phyloP scores from a whole-genome alignment of 2,113 vertebrate genomes.

The Epinephelus moara region DNA sequence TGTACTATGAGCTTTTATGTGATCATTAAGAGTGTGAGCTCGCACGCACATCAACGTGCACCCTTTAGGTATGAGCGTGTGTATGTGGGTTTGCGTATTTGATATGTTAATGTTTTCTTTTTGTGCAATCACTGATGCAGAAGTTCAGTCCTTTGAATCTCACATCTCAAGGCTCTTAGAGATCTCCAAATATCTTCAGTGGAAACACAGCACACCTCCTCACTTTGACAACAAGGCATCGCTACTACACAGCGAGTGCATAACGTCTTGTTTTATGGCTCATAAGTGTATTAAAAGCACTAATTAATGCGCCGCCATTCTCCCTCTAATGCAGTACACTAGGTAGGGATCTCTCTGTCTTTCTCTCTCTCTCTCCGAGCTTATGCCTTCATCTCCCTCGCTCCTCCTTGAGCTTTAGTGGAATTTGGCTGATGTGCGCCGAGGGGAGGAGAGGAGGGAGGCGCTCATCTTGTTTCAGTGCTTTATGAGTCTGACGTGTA shows the following conservation, averaged over 20 bases:
- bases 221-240: slow-evolving; percentile 52
- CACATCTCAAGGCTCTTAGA: slow-evolving; percentile 57
- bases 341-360: slow-evolving; percentile 32
- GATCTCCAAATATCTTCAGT: slow-evolving; percentile 46
- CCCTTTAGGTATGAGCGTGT: slow-evolving; percentile 45
- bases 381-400: slow-evolving; percentile 62
- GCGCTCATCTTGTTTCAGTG: slow-evolving; percentile 85
- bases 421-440: slow-evolving; percentile 78
- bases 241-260: slow-evolving; percentile 39
- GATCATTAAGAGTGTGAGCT: slow-evolving; percentile 76
- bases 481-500: slow-evolving; percentile 87
- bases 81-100: slow-evolving; percentile 63
- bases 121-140: slow-evolving; percentile 42
- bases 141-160: slow-evolving; percentile 55
- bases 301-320: slow-evolving; percentile 72
- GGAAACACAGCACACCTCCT: slow-evolving; percentile 49
- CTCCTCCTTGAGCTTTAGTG: slow-evolving; percentile 79
- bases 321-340: slow-evolving; percentile 57
- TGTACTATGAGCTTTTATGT: slow-evolving; percentile 74
- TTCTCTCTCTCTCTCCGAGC: slow-evolving; percentile 50
- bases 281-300: slow-evolving; percentile 73
- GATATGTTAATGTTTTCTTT: slow-evolving; percentile 74
- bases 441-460: slow-evolving; percentile 71
- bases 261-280: slow-evolving; percentile 69
- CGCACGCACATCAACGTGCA: slow-evolving; percentile 36